Conservation (phyloP, 2,888 invertebrate genomes). For the Cepaea hortensis region DNA sequence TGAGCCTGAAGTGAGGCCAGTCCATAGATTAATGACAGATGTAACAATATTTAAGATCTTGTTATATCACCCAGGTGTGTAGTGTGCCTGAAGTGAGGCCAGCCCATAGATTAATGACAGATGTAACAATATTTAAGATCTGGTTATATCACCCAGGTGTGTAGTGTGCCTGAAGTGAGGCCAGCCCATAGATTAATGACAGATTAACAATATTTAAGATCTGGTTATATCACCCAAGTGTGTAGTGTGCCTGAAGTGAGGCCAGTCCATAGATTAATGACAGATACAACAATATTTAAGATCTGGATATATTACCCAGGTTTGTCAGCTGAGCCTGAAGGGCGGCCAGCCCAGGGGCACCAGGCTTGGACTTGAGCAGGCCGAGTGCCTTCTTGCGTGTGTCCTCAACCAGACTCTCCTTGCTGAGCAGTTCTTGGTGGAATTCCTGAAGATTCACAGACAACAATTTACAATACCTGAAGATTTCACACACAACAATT, state of each 20-base stretch:
- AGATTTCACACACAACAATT: too few relatives aligned
- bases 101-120: slow-evolving; percentile 84
- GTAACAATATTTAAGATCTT: too few relatives aligned
- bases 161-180: slow-evolving; percentile 88
- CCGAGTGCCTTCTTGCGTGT: slow-evolving; percentile 92
- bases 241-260: slow-evolving; percentile 87
- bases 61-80: slow-evolving; percentile 88
- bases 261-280: slow-evolving; percentile 82
- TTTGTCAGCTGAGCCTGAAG: slow-evolving; percentile 89
- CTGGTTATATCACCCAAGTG: slow-evolving; percentile 82
- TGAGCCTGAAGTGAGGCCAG: slow-evolving; percentile 88
- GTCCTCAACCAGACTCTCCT: slow-evolving; percentile 88
- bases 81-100: slow-evolving; percentile 87
- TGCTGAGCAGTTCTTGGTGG: slow-evolving; percentile 71
- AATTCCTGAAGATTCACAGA: slow-evolving; percentile 58
- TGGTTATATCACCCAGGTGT: slow-evolving; percentile 86
- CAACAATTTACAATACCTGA: too few relatives aligned
- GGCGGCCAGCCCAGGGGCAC: slow-evolving; percentile 88
- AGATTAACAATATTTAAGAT: neutral
- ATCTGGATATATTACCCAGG: slow-evolving; percentile 80
- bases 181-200: slow-evolving; percentile 87
- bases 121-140: neutral
- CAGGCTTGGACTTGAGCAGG: slow-evolving; percentile 88
- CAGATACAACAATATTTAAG: neutral
- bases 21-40: too few relatives aligned